phyloP scores from a whole-genome alignment of 2,888 invertebrate species.

The Resseliella maxima region DNA sequence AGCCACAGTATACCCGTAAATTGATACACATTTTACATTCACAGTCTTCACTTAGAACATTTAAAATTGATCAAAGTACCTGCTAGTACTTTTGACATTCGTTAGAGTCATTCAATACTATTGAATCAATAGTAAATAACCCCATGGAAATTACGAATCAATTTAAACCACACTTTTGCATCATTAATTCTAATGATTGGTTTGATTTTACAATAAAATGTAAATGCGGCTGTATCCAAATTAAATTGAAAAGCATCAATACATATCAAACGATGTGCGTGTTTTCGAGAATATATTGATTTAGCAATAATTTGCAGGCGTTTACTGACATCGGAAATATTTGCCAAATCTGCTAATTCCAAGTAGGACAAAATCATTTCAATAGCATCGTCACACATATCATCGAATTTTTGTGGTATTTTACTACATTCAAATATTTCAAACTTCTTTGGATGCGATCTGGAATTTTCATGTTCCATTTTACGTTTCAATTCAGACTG shows the following conservation, averaged over 20 bases:
- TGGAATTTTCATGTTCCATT: slow-evolving; percentile 13
- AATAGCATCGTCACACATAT: slow-evolving; percentile 50
- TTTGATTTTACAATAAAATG: slow-evolving; percentile 49
- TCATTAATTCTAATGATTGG: slow-evolving; percentile 8
- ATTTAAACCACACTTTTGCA: slow-evolving; percentile 30
- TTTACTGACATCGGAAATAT: slow-evolving; percentile 49
- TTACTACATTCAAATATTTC: background rate
- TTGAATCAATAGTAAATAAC: too few species aligned
- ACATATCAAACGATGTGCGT: slow-evolving; percentile 39
- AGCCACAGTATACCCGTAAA: too few species aligned
- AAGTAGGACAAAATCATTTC: slow-evolving; percentile 50
- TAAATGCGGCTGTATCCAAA: background rate
- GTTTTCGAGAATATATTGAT: slow-evolving; percentile 48
- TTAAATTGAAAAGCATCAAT: slow-evolving; percentile 27
- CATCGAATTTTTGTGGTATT: slow-evolving; percentile 39
- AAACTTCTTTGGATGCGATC: background rate
- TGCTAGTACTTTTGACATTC: too few species aligned
- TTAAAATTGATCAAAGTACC: too few species aligned
- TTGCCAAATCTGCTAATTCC: slow-evolving; percentile 54
- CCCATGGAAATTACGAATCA: too few species aligned
- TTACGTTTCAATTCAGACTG: slow-evolving; percentile 15
- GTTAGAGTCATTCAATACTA: too few species aligned
- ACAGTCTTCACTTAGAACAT: too few species aligned
- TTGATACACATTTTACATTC: too few species aligned
- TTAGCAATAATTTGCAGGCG: slow-evolving; percentile 54